Base-by-base conservation (phyloP, 2,113 vertebrate species). In the Cnemophilus loriae region DNA sequence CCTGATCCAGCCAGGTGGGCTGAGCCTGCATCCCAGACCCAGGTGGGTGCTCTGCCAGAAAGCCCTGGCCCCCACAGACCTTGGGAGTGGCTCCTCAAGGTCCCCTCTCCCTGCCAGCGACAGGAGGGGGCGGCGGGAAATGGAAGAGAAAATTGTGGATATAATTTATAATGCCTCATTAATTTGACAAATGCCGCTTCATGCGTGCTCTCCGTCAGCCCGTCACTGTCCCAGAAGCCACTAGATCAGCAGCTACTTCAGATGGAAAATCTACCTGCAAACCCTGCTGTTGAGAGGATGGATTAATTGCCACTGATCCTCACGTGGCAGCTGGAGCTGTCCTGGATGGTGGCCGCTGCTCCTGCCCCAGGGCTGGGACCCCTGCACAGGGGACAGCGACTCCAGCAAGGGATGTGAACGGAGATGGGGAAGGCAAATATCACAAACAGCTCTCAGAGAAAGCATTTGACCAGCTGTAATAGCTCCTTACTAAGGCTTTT, bases 121-220 rank as follows among this genome's bases (percentile, higher is more conserved):
- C 82, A 91, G 78, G 91, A 97, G 93, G 71, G 93, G 84, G 90
- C 9, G 52, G 91, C 10, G 21, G 73, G 83, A 93, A 96, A 92
- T 42, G 61, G 88, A 59, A 97, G 92, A 93, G 89, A 83, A 95
- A 95, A 92, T 78, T 80, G 96, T 80, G 92, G 92, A 33, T 80
- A 76, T 93, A 85, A 93, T 95, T 97, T 96, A 88, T 86, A 81
- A 94, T 50, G 95, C 93, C 93, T 96, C 94, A 86, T 96, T 96
- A 95, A 95, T 93, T 94, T 95, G 96, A 95, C 90, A 90, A 96
- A 94, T 79, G 93, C 75, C 0, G 60, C 93, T 44, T 69, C 87
- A 69, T n/a, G 84, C 75, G 20, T 73, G 89, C 81, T 87, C 95
- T 70, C 92, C 8, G 4, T 81, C 94, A 92, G 89, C 87, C 89